Percentiles rank a stretch among this genome's conserved stretches.
These are phyloP conservation scores for Acleris sparsana DNA, from an alignment of 2,888 invertebrate species.

Conservation along the genomic window DNA sequence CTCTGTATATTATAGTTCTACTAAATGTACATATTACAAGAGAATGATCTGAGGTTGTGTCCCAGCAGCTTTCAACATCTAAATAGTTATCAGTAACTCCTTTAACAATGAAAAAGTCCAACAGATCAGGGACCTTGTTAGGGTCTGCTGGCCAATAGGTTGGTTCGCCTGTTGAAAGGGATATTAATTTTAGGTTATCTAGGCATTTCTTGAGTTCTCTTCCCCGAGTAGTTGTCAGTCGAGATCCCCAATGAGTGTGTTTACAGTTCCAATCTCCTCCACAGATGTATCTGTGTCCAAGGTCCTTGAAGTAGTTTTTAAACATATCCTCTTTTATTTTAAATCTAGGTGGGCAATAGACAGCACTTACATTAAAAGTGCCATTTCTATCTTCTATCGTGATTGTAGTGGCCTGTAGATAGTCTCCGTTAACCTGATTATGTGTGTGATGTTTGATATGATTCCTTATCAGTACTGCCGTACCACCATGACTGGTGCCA, in stretches of 20 bases:
- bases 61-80: background rate
- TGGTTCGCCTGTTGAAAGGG: background rate
- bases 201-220: background rate
- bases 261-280: background rate
- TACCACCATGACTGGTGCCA: slow-evolving; percentile 7
- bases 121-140: background rate
- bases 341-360: slow-evolving; percentile 1
- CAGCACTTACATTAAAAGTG: slow-evolving; percentile 5
- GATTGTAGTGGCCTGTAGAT: slow-evolving; percentile 11
- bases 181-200: background rate
- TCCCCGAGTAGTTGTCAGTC: background rate
- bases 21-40: too few relatives aligned
- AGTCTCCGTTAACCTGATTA: background rate
- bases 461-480: slow-evolving; percentile 1
- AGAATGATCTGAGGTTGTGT: too few relatives aligned
- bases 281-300: background rate
- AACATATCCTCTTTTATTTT: background rate
- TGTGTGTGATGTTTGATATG: slow-evolving; percentile 9
- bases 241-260: background rate
- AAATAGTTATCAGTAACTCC: background rate
- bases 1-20: too few relatives aligned
- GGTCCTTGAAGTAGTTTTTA: background rate
- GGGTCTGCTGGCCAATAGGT: slow-evolving; percentile 1
- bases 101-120: background rate
- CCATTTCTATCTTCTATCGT: slow-evolving; percentile 2